Percentiles rank a stretch among this genome's conserved stretches.
Evolutionary conservation across 2,888 invertebrate genomes (phyloP).

Genomic region (Polia nebulosa): DNA sequence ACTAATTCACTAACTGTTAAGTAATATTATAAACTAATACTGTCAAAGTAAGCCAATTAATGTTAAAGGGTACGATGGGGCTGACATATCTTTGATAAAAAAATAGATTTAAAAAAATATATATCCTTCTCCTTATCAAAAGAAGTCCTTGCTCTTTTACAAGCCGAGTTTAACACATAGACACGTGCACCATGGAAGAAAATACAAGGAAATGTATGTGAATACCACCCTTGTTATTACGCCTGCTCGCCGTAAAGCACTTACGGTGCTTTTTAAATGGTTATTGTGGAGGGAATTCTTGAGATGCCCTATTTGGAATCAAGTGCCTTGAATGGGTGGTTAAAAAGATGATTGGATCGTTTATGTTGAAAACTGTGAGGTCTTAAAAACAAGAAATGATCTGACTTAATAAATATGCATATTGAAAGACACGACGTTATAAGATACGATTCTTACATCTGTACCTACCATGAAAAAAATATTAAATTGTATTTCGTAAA

Average conservation of each 20-base stretch:
- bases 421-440: too few relatives aligned
- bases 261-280: conserved; percentile 50
- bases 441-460: too few relatives aligned
- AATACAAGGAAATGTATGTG: conserved; percentile 40
- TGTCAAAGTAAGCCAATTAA: too few relatives aligned
- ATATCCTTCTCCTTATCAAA: neutral
- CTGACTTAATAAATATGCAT: too few relatives aligned
- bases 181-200: conserved; percentile 29
- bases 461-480: too few relatives aligned
- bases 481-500: too few relatives aligned
- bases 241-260: conserved; percentile 21
- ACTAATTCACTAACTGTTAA: too few relatives aligned
- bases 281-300: conserved; percentile 51
- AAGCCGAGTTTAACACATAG: conserved; percentile 29
- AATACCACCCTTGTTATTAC: conserved; percentile 46
- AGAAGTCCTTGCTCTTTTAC: neutral
- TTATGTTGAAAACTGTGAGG: neutral
- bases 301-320: conserved; percentile 53
- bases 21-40: too few relatives aligned
- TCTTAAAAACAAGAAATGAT: too few relatives aligned
- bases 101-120: too few relatives aligned
- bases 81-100: too few relatives aligned
- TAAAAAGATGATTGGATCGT: conserved; percentile 7
- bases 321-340: conserved; percentile 35
- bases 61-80: too few relatives aligned